Conservation (phyloP, 2,888 invertebrate genomes). For the Hyposoter dolosus region DNA sequence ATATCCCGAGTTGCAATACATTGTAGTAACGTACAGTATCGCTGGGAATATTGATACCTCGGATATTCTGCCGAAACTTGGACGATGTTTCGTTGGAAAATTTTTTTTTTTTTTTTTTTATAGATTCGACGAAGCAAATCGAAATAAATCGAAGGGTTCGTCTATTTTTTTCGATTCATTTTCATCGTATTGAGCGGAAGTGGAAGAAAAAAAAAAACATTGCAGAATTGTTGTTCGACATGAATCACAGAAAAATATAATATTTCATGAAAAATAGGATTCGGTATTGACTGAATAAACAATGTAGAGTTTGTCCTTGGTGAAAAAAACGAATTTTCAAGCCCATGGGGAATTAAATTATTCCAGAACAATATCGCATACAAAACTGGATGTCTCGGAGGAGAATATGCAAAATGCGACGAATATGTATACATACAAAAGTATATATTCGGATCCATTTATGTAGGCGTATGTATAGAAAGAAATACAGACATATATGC, state of each 20-base stretch:
- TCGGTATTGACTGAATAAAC: constrained; percentile 3
- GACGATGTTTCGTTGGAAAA: too few species aligned
- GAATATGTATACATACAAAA: constrained; percentile 49
- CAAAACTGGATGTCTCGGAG: constrained; percentile 58
- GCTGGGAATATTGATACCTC: constrained; percentile 25
- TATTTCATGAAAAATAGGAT: neutral
- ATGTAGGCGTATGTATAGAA: neutral
- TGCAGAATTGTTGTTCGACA: neutral
- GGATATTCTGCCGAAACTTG: neutral
- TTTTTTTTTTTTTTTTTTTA: neutral
- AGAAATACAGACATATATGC: neutral
- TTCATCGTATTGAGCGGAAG: neutral
- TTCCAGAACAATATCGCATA: constrained; percentile 67
- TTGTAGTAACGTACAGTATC: constrained; percentile 5
- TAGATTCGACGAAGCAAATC: neutral
- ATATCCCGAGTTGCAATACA: constrained; percentile 5
- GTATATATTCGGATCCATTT: constrained; percentile 17
- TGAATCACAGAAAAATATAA: neutral
- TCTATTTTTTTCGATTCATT: neutral
- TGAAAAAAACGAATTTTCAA: neutral
- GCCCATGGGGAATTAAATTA: constrained; percentile 63
- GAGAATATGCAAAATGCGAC: constrained; percentile 68
- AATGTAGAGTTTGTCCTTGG: neutral
- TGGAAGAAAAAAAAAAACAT: neutral
- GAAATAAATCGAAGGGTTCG: neutral